phyloP scores from a whole-genome alignment of 2,888 invertebrate species.

The Pristionchus arcanus region DNA sequence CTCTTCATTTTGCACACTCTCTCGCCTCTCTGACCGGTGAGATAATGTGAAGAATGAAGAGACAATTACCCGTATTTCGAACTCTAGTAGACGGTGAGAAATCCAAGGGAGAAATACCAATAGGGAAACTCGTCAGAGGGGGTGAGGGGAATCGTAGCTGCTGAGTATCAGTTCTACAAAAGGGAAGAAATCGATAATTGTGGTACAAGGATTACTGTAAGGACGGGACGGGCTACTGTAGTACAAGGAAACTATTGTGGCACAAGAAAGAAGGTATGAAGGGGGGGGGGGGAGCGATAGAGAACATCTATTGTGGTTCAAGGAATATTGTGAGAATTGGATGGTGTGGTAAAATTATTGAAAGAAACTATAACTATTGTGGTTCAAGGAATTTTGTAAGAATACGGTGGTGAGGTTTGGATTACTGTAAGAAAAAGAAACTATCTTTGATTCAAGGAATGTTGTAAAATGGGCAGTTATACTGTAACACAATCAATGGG shows the following conservation, averaged over 20 bases:
- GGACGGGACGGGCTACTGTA: background rate
- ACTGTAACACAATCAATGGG: constrained; percentile 2
- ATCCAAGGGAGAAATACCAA: constrained; percentile 5
- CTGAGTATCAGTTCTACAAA: constrained; percentile 33
- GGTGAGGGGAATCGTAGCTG: background rate
- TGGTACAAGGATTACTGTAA: background rate
- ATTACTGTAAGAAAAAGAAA: background rate
- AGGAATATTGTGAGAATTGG: background rate
- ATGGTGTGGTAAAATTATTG: background rate
- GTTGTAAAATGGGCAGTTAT: background rate
- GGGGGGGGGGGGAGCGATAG: background rate
- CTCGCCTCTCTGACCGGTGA: too few species aligned
- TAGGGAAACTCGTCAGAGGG: background rate
- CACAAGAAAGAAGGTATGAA: background rate
- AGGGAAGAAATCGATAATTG: background rate
- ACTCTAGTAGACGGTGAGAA: too few species aligned
- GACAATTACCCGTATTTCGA: too few species aligned
- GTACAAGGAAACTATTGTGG: background rate
- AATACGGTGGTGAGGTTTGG: too few species aligned
- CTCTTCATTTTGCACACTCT: too few species aligned
- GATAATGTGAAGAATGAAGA: too few species aligned
- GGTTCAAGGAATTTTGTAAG: too few species aligned
- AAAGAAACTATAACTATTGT: background rate
- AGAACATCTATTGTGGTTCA: background rate
- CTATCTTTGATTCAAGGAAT: too few species aligned